These are phyloP conservation scores for Nephrotoma appendiculata DNA, from an alignment of 2,888 invertebrate species.

Conservation along the genomic window DNA sequence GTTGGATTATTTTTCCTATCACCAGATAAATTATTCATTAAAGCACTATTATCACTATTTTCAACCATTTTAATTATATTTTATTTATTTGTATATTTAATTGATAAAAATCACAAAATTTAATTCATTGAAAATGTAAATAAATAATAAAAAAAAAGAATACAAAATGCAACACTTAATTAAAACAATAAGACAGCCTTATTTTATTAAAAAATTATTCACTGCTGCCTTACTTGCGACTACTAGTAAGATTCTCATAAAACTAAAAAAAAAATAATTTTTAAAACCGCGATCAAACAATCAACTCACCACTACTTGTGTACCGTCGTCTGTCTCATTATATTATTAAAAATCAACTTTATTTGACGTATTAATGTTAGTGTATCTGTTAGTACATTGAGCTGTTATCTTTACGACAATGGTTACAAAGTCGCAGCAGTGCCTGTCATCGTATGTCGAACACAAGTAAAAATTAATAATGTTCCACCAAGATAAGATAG, in stretches of 20 bases:
- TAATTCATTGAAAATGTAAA: slow-evolving; percentile 1
- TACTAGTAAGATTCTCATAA: background rate
- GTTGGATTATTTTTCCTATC: slow-evolving; percentile 26
- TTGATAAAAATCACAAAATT: slow-evolving; percentile 1
- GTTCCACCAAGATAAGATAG: background rate
- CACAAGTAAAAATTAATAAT: background rate
- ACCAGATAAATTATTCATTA: slow-evolving; percentile 26
- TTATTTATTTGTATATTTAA: slow-evolving; percentile 7
- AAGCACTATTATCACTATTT: slow-evolving; percentile 23
- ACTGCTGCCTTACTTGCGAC: background rate
- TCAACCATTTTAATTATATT: slow-evolving; percentile 25
- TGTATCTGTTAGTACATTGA: background rate
- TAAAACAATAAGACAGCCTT: background rate
- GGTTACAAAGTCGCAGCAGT: background rate
- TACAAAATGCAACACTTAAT: background rate
- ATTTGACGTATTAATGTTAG: background rate
- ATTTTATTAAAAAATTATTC: background rate
- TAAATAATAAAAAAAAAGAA: background rate
- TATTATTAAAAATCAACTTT: background rate
- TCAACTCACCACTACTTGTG: background rate
- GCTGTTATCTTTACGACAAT: background rate
- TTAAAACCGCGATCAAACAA: background rate
- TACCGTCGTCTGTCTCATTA: background rate
- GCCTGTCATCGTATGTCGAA: background rate
- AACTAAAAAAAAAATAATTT: background rate